These are phyloP conservation scores for Formica aserva DNA, from an alignment of 2,888 invertebrate genomes.

Conservation along the genomic window DNA sequence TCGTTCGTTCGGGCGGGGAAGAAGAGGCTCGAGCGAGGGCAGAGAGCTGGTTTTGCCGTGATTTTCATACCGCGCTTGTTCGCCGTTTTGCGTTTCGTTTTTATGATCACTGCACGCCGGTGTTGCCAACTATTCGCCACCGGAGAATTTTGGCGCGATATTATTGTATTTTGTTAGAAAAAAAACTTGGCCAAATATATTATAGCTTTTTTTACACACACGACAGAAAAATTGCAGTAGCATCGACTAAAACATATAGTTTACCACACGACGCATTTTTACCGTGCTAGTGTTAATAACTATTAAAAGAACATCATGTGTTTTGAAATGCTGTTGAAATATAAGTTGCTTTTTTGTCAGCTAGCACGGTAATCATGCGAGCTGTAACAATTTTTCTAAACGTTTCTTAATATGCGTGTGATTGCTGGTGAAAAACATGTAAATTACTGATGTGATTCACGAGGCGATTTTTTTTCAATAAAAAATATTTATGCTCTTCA, in stretches of 20 bases:
- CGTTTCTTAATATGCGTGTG: not conserved
- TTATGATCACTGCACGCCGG: constrained; percentile 7
- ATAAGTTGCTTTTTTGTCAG: not conserved
- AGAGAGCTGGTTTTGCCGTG: constrained; percentile 51
- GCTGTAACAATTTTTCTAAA: not conserved
- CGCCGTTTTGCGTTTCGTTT: constrained; percentile 31
- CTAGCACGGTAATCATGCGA: not conserved
- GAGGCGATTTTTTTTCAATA: not conserved
- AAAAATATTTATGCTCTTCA: not conserved
- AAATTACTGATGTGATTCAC: not conserved
- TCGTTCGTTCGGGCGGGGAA: constrained; percentile 44
- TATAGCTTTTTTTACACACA: not conserved
- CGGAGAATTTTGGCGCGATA: constrained; percentile 43
- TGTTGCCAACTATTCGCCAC: constrained; percentile 25
- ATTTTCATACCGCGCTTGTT: constrained; percentile 44
- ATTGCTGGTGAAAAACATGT: not conserved
- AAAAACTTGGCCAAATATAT: constrained; percentile 10
- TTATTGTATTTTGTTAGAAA: constrained; percentile 12
- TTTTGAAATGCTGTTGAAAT: constrained; percentile 12
- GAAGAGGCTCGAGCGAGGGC: constrained; percentile 38
- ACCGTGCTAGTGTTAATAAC: not conserved
- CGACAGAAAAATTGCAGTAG: not conserved
- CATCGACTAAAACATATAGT: not conserved
- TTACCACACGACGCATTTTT: not conserved
- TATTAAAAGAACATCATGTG: not conserved